These are phyloP conservation scores for Synanthedon andrenaeformis DNA, from an alignment of 2,888 invertebrate species.

Conservation along the genomic window DNA sequence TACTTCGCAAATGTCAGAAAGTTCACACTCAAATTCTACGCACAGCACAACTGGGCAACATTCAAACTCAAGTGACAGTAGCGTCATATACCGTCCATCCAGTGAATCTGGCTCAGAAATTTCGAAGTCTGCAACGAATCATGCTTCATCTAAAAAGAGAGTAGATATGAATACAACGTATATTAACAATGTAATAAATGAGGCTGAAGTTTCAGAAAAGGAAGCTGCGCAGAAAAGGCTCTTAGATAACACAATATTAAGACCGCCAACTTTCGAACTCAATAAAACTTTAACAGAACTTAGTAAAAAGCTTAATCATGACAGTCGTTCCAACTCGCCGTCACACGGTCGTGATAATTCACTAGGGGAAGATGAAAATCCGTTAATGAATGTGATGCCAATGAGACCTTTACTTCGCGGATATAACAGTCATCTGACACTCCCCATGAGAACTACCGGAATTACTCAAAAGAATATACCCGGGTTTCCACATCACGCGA, in stretches of 20 bases:
- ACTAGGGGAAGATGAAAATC: constrained; percentile 76
- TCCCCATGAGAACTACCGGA: constrained; percentile 74
- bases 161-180: constrained; percentile 65
- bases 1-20: constrained; percentile 74
- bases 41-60: constrained; percentile 76
- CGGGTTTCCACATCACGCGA: constrained; percentile 63
- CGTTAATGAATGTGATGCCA: constrained; percentile 84
- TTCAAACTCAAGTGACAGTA: constrained; percentile 79
- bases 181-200: constrained; percentile 65
- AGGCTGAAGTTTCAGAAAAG: constrained; percentile 64
- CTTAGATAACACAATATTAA: constrained; percentile 30
- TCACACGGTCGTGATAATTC: constrained; percentile 67
- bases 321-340: constrained; percentile 59
- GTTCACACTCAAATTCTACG: constrained; percentile 70
- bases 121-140: constrained; percentile 47
- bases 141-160: constrained; percentile 61
- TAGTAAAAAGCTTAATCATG: constrained; percentile 34
- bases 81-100: constrained; percentile 79
- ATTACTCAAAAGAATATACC: constrained; percentile 59
- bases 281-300: constrained; percentile 47
- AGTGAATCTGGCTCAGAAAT: constrained; percentile 78
- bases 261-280: constrained; percentile 35
- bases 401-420: constrained; percentile 90
- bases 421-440: constrained; percentile 81
- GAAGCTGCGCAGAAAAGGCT: constrained; percentile 51